Percentiles rank a stretch among this genome's conserved stretches.
phyloP scores from a whole-genome alignment of 2,888 invertebrate species.

The Gasteruption jaculator region DNA sequence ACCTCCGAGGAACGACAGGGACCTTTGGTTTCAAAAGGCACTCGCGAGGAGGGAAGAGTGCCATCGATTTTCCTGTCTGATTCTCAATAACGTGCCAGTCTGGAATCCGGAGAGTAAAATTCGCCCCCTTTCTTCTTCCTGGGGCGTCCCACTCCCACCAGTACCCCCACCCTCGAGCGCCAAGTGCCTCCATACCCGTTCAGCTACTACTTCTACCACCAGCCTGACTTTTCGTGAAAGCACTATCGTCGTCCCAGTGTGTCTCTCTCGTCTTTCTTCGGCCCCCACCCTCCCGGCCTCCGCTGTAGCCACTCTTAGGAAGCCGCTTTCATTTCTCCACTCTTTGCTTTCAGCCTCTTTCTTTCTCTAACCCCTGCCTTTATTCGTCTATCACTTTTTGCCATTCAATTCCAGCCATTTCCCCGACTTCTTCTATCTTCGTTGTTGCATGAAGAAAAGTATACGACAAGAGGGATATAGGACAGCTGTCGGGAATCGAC shows the following conservation, averaged over 20 bases:
- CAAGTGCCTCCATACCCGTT: no score
- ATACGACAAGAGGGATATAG: background rate
- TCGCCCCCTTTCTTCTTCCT: no score
- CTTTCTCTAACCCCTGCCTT: constrained; percentile 17
- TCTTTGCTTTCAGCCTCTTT: constrained; percentile 18
- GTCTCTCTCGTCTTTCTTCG: constrained; percentile 19
- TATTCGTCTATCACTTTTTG: no score
- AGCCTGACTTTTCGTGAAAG: constrained; percentile 20
- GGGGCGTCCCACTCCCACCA: no score
- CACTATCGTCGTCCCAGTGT: constrained; percentile 16
- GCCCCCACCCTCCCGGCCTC: constrained; percentile 10
- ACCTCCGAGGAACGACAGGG: no score
- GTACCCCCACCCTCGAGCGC: no score
- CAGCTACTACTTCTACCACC: no score
- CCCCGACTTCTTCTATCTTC: background rate
- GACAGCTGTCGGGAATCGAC: constrained; percentile 12
- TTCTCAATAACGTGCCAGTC: constrained; percentile 42
- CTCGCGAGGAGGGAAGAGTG: no score
- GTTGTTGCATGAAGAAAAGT: background rate
- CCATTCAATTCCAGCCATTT: no score
- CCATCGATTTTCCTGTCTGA: constrained; percentile 46
- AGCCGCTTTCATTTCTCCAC: constrained; percentile 9
- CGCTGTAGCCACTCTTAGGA: constrained; percentile 10
- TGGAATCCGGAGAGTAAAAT: no score
- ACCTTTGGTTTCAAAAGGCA: no score